Evolutionary conservation across 2,888 invertebrate genomes (phyloP).

Genomic region (Octonoba sinensis): DNA sequence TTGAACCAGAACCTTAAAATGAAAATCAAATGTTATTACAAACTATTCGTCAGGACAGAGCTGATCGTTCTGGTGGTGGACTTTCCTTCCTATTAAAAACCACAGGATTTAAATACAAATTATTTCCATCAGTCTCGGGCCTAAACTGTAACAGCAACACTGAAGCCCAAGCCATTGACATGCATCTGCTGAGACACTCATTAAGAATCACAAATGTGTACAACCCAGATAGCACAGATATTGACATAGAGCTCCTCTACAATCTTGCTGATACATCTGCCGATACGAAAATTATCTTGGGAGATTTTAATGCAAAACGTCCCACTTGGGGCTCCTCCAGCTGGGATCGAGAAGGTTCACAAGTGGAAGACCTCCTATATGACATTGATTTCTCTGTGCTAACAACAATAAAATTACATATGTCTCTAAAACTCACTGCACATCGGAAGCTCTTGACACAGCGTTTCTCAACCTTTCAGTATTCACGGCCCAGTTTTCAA

Average conservation of each 20-base stretch:
- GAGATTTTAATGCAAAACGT: background rate
- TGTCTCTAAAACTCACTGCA: background rate
- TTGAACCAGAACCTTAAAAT: too few species aligned
- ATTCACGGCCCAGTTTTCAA: too few species aligned
- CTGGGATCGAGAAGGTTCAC: background rate
- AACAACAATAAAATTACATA: constrained; percentile 3
- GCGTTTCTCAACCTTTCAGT: too few species aligned
- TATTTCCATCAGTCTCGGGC: background rate
- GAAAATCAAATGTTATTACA: too few species aligned
- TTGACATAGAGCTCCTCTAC: background rate
- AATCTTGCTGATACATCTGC: constrained; percentile 1
- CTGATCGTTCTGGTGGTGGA: too few species aligned
- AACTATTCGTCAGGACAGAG: too few species aligned
- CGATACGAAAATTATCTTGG: constrained; percentile 1
- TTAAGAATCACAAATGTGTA: background rate
- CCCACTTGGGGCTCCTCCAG: constrained; percentile 4
- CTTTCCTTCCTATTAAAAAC: constrained; percentile 5
- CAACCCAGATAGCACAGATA: constrained; percentile 1
- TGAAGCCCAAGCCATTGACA: background rate
- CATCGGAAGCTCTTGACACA: constrained; percentile 7
- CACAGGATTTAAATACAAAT: background rate
- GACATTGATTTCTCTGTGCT: constrained; percentile 6
- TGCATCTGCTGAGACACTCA: background rate
- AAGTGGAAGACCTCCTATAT: background rate
- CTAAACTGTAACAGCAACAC: background rate